Evolutionary conservation across 2,888 invertebrate genomes (phyloP), one percentile per base, ranked within the genome.

Genomic region (Uropetala carovei): DNA sequence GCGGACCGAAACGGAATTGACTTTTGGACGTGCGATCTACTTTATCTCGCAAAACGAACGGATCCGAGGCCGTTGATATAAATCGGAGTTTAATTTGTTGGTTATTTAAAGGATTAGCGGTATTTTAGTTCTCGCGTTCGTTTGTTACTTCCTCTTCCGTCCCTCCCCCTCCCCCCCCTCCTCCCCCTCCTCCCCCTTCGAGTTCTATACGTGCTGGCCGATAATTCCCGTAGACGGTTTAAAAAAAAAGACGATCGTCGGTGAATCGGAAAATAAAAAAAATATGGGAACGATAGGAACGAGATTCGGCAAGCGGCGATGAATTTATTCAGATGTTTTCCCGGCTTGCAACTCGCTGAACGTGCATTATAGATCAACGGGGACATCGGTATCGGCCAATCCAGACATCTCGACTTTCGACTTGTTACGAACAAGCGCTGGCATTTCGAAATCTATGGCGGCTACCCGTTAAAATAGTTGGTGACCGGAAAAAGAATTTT

Each of bases 281-380:
- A 43, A 43, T 43, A 43, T 43, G 43, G 43, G 1, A 3, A 43
- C 43, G 5, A 43, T 43, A 43, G 43, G 43, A 43, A 43, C 43
- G 43, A 68, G 22, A 68, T 68, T 2, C 68, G 10, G n/a, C 68
- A 18, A 22, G n/a, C n/a, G 68, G 22, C 13, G 75, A 75, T 68
- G n/a, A 22, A 68, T 68, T 68, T 68, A 68, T 75, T 18, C 75
- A 22, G 75, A 27, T 75, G 75, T 75, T 75, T 75, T 75, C 75
- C 68, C 22, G 27, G 75, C 75, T 13, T 75, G 75, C 75, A 75
- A 75, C 75, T 75, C 75, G 22, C 68, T 22, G 22, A 68, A 68
- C 13, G 22, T 75, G 75, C 75, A 75, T 75, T 75, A 75, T 75
- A 75, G 75, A 75, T 22, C 22, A 75, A 27, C 43, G 43, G 43